Evolutionary conservation across 2,888 invertebrate species (phyloP), one percentile per base, ranked within the genome.

Genomic region (Drosophila kuntzei): DNA sequence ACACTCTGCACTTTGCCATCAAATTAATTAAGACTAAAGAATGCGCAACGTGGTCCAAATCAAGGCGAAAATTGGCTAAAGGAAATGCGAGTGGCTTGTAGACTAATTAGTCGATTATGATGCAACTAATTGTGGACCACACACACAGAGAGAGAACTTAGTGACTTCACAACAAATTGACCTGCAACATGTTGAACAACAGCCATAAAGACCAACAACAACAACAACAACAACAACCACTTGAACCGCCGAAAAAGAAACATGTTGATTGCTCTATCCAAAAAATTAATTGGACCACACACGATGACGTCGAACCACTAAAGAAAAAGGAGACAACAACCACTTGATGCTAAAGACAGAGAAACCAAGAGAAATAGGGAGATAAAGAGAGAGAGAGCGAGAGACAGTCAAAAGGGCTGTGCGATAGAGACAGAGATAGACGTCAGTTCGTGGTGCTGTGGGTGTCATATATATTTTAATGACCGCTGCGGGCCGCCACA

Each of bases 241-340:
- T 73, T 60, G 46, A 67, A 67, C 62, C 50, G 65, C 59, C 58
- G 70, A 75, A 77, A 78, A 67, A 71, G 63, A 75, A 87, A 81
- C 85, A 87, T 85, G 85, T 89, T 85, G 85, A 85, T 89, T 89
- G 84, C 89, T 85, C 85, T 89, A 85, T 85, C 85, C 87, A 67
- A 77, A 75, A 83, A 84, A 84, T 84, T 84, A 84, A 84, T 84
- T 84, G 84, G 84, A 88, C 84, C 84, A 78, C 84, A 84, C 84
- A 84, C 71, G 76, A 83, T 0, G 32, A 37, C 16, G 36, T 16
- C 12, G 37, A 50, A 39, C 25, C 25, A 47, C 43, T 32, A 46
- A 46, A 9, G 36, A 47, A 39, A 54, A 36, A 54, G 49, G 44
- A 50, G 68, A 63, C 76, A 49, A 64, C 51, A 43, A 34, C 39